phyloP scores from a whole-genome alignment of 2,797 vertebrate species.

The Bovichtus diacanthus region DNA sequence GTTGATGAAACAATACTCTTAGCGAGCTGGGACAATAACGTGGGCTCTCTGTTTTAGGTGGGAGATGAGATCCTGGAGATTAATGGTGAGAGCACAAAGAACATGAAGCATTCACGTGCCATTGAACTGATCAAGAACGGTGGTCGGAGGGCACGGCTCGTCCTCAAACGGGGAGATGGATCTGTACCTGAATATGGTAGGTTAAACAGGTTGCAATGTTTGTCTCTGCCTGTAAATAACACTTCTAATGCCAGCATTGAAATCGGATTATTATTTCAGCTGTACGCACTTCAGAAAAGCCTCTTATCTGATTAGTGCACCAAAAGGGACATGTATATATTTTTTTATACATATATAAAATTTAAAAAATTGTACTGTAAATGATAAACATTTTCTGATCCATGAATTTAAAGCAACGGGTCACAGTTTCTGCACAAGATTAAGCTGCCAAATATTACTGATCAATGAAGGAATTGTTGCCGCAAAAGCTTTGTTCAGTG shows the following conservation, averaged over 20 bases:
- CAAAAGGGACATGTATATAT: background rate
- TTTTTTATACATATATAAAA: background rate
- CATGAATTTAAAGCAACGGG: conserved; percentile 8
- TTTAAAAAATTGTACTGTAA: background rate
- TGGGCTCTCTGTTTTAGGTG: conserved; percentile 83
- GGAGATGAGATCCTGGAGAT: conserved; percentile 99
- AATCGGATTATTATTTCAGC: background rate
- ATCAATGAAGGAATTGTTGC: conserved; percentile 22
- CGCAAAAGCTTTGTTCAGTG: conserved; percentile 8
- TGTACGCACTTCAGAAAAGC: background rate
- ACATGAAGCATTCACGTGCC: conserved; percentile 99
- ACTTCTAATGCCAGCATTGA: conserved; percentile 8
- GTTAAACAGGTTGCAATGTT: conserved; percentile 79
- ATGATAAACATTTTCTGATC: conserved; percentile 14
- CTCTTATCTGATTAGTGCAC: conserved; percentile 17
- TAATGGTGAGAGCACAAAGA: conserved; percentile 98
- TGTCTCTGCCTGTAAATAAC: conserved; percentile 8
- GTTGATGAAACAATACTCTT: background rate
- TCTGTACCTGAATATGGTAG: conserved; percentile 99
- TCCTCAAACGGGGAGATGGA: conserved; percentile 98
- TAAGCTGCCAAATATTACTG: conserved; percentile 20
- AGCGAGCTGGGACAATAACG: conserved; percentile 9
- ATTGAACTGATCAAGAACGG: conserved; percentile 99
- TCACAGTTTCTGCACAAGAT: conserved; percentile 15
- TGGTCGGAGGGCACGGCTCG: conserved; percentile 94